Conservation (phyloP, 2,113 vertebrate genomes). For the Apodemus speciosus region DNA sequence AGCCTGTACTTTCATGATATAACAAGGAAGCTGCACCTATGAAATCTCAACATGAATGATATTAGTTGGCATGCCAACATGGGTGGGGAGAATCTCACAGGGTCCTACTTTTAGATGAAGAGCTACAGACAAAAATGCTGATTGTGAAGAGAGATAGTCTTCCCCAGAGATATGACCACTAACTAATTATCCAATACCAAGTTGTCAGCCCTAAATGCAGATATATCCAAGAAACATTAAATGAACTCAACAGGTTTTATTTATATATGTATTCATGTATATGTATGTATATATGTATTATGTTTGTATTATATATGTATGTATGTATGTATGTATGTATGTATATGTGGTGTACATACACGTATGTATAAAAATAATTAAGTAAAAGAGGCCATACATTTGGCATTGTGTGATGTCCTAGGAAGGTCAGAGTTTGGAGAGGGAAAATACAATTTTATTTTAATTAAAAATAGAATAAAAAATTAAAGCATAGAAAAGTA, state of each 20-base stretch:
- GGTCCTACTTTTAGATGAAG: neutral
- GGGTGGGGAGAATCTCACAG: neutral
- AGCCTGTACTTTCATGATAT: neutral
- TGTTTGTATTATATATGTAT: too few species aligned
- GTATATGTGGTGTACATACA: rapidly evolving
- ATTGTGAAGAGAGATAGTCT: neutral
- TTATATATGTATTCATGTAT: neutral
- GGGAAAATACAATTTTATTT: neutral
- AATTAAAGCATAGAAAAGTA: neutral
- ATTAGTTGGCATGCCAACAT: neutral
- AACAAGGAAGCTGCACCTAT: neutral
- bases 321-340: neutral
- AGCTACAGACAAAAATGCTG: neutral
- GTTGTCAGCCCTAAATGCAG: neutral
- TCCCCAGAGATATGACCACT: neutral
- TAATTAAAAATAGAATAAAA: neutral
- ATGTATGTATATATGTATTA: too few species aligned
- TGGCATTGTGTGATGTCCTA: neutral
- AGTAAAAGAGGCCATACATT: too few species aligned
- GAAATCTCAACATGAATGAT: neutral
- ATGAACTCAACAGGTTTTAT: neutral
- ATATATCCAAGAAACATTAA: neutral
- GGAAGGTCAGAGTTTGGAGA: neutral
- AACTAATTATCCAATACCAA: neutral
- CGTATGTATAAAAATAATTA: neutral